Evolutionary conservation across 2,797 vertebrate genomes (phyloP).

Genomic region (Leptoclinus maculatus): DNA sequence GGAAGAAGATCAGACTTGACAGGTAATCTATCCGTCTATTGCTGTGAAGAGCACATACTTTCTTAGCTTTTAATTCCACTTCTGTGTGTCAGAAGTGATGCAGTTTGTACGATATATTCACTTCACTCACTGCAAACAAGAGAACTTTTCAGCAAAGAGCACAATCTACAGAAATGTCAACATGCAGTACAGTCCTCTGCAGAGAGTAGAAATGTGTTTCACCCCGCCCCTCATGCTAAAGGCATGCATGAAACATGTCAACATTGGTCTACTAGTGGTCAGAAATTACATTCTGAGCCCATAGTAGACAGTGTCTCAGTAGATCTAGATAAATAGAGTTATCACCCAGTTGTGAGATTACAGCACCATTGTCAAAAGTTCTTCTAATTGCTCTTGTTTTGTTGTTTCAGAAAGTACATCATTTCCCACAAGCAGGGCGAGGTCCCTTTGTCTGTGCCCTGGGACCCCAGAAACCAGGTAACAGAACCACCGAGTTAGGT

Average conservation of each 20-base stretch:
- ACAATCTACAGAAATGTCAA: neutral
- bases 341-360: neutral
- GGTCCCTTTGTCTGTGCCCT: slow-evolving; percentile 92
- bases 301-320: neutral
- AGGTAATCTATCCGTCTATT: slow-evolving; percentile 74
- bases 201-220: neutral
- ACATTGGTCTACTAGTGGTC: neutral
- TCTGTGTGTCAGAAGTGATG: neutral
- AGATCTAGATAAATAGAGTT: neutral
- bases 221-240: neutral
- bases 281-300: neutral
- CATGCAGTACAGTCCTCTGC: neutral
- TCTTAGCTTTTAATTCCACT: neutral
- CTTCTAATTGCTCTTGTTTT: neutral
- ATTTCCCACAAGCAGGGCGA: slow-evolving; percentile 90
- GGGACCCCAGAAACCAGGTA: slow-evolving; percentile 96
- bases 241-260: neutral
- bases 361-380: neutral
- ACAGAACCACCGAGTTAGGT: neutral
- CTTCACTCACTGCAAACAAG: neutral
- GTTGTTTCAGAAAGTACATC: slow-evolving; percentile 89
- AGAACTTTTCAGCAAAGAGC: neutral
- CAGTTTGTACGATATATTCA: neutral
- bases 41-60: neutral
- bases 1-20: slow-evolving; percentile 95